Base-by-base conservation (phyloP, 2,888 invertebrate species). In the Orthonevra nobilis region DNA sequence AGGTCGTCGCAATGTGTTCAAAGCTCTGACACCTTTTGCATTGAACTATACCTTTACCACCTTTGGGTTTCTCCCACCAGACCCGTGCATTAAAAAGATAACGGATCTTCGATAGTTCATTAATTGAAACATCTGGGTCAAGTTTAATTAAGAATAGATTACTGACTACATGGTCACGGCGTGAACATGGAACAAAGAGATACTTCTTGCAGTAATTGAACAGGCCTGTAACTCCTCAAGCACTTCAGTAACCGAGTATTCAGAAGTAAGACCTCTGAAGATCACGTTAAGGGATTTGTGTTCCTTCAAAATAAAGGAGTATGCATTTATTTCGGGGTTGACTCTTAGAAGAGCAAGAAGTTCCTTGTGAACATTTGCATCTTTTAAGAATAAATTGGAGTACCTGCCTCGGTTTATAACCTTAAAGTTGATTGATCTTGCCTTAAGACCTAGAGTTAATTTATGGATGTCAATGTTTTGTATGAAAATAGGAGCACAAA, bases 241-340 rank as follows among this genome's bases (percentile, higher is more conserved):
- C 1, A 58, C 34, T 32, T 58, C 32, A 0, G 7, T 1, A 1
- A n/a, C 12, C 4, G 5, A 1, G 4, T 19, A 58, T 9, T 32
- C n/a, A 2, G 32, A 32, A 2, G 40, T 1, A 1, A 42, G 30
- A 5, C 30, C 42, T 4, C 44, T 7, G 1, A 44, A 23, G 1
- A 60, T 7, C 0, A 46, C 0, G 3, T 36, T 36, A 2, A 10
- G 23, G 0, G 36, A 23, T n/a, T 34, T 44, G 6, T 36, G 26
- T 10, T 60, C 34, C 15, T 34, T 46, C 0, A 48, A 1, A 9
- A 36, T 60, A 3, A 26, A 61, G 1, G 36, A 48, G 48, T 26
- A 61, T 5, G 38, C 19, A 5, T 30, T 7, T 1, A 38, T 5
- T 7, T 38, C 48, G n/a, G n/a, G n/a, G n/a, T n/a, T n/a, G n/a